phyloP scores from a whole-genome alignment of 2,113 vertebrate species.

The Oriolus oriolus region DNA sequence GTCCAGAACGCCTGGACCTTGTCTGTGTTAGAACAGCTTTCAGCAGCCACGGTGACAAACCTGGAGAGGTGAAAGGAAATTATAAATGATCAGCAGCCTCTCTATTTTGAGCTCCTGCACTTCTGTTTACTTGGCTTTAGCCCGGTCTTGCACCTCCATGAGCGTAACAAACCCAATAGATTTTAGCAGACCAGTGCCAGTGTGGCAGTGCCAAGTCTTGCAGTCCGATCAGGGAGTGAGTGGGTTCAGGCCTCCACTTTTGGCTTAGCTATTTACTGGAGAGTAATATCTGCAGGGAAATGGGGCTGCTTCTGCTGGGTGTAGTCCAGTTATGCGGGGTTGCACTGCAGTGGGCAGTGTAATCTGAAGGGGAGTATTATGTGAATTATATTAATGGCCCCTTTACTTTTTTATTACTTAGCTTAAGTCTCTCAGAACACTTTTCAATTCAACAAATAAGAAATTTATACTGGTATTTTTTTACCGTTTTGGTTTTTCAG shows the following conservation, averaged over 20 bases:
- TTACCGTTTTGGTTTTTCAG: neutral
- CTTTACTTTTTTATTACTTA: neutral
- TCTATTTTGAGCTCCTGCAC: neutral
- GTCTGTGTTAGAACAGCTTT: neutral
- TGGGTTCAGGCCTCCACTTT: neutral
- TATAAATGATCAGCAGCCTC: neutral
- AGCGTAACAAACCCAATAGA: neutral
- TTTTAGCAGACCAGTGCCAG: neutral
- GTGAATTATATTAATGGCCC: neutral
- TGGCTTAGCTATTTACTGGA: neutral
- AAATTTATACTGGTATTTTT: neutral
- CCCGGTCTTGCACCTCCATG: rapidly evolving
- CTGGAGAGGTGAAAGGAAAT: neutral
- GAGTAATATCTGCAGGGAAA: neutral
- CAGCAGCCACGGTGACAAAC: neutral
- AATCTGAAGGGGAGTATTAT: neutral
- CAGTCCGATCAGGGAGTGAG: neutral
- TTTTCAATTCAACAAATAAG: neutral
- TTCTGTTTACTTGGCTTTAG: neutral
- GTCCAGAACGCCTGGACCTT: rapidly evolving
- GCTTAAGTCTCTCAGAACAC: neutral
- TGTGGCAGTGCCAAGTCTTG: neutral
- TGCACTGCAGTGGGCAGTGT: neutral
- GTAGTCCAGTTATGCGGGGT: neutral
- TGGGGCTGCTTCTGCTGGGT: neutral